Evolutionary conservation across 2,888 invertebrate genomes (phyloP), one percentile per base, ranked within the genome.

Genomic region (Lasioglossum zephyrum): DNA sequence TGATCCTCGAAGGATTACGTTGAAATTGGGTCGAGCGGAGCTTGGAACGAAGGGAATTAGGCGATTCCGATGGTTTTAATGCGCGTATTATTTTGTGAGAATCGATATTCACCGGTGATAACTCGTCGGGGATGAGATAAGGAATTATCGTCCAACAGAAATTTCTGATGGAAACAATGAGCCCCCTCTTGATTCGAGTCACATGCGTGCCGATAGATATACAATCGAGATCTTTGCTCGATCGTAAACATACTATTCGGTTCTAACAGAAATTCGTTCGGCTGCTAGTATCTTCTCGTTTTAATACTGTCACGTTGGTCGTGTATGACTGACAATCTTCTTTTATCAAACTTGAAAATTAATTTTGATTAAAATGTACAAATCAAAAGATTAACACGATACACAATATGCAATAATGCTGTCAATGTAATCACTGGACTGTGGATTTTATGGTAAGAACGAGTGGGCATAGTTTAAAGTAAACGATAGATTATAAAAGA

Each of bases 81-180:
- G 66, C 18, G 63, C 41, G n/a, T 36, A 36, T 69, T 39, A 36
- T 73, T 49, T 49, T 22, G 47, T 31, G 73, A 73, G n/a, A 39
- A 41, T 69, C 69, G 39, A 69, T 36, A 39, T 41, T 69, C 39
- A 11, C 18, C 44, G 49, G 6, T 18, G 47, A 49, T 49, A 49
- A 73, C n/a, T 31, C n/a, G 6, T 18, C 73, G 66, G 18, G 36
- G 66, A 36, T 36, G 66, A 36, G 66, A 66, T 66, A 66, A 66
- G 5, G 66, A 66, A 66, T 66, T 66, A 66, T 66, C 66, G 18
- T 8, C 22, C 22, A 36, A 66, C 36, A 16, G 36, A 66, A 66
- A 66, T 36, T 66, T 66, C 18, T 5, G 2, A 22, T 18, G 66
- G 9, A 9, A 18, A 66, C 66, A 66, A 66, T 36, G 66, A 36